Evolutionary conservation across 2,113 vertebrate genomes (phyloP).

Genomic region (Thomomys bottae): DNA sequence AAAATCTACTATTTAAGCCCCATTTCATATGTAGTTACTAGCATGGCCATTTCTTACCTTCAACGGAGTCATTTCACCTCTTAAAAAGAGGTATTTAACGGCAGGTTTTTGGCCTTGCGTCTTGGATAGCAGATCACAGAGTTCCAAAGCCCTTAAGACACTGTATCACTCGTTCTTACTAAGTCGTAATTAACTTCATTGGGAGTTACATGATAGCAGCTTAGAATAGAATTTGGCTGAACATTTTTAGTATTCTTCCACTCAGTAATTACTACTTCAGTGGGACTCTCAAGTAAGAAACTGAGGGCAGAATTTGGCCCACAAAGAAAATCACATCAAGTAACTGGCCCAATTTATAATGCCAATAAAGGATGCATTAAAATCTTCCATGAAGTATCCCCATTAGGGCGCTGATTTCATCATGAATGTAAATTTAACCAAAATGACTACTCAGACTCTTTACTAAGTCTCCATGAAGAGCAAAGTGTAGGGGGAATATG

Average conservation of each 20-base stretch:
- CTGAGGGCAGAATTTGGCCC: slow-evolving; percentile 57
- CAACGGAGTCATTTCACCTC: slow-evolving; percentile 46
- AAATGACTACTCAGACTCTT: slow-evolving; percentile 31
- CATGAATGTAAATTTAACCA: slow-evolving; percentile 55
- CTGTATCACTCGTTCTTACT: slow-evolving; percentile 64
- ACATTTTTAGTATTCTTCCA: slow-evolving; percentile 72
- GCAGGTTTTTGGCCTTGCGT: slow-evolving; percentile 57
- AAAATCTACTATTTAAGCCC: slow-evolving; percentile 63
- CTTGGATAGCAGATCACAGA: slow-evolving; percentile 74
- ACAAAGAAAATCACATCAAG: slow-evolving; percentile 60
- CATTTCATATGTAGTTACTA: slow-evolving; percentile 49
- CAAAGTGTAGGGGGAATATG: background rate
- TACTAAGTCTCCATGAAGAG: slow-evolving; percentile 23
- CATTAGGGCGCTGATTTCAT: slow-evolving; percentile 41
- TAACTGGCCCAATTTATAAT: slow-evolving; percentile 53
- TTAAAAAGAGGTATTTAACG: slow-evolving; percentile 70
- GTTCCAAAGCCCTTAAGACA: slow-evolving; percentile 66
- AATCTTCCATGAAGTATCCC: slow-evolving; percentile 53
- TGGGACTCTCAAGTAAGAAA: slow-evolving; percentile 74
- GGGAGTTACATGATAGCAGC: slow-evolving; percentile 78
- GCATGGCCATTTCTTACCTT: slow-evolving; percentile 67
- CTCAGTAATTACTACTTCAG: slow-evolving; percentile 73
- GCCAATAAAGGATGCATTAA: slow-evolving; percentile 63
- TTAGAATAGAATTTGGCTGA: slow-evolving; percentile 71
- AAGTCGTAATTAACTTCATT: slow-evolving; percentile 79